Conservation (phyloP, 2,888 invertebrate species). For the Lottia scabra region DNA sequence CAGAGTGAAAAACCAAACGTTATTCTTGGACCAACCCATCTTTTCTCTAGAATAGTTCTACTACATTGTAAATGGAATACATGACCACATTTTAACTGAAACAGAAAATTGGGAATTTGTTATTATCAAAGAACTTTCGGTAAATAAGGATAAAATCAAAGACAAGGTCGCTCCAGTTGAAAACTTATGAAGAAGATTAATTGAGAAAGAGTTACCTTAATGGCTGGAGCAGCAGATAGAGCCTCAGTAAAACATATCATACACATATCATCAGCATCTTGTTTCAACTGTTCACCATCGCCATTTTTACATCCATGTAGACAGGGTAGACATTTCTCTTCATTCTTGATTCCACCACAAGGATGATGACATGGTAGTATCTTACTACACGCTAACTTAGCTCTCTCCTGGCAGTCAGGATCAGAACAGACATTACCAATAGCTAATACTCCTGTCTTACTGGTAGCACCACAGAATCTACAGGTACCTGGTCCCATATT, state of each 20-base stretch:
- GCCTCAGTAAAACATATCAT: conserved; percentile 99
- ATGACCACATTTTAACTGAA: conserved; percentile 90
- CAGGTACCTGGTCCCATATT: conserved; percentile 78
- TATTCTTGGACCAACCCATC: conserved; percentile 95
- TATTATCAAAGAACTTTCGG: too few relatives aligned
- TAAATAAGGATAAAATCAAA: too few relatives aligned
- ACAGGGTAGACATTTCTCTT: conserved; percentile 88
- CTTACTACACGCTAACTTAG: conserved; percentile 85
- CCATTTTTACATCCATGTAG: conserved; percentile 80
- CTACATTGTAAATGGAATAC: conserved; percentile 96
- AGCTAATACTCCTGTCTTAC: conserved; percentile 85
- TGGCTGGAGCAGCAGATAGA: conserved; percentile 92
- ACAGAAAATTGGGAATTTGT: conserved; percentile 15
- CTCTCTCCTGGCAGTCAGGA: conserved; percentile 86
- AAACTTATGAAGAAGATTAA: background rate
- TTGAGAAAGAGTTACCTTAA: conserved; percentile 73
- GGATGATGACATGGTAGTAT: conserved; percentile 88
- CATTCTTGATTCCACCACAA: conserved; percentile 93
- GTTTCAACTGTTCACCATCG: conserved; percentile 75
- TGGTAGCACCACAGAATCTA: conserved; percentile 88
- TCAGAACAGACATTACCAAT: conserved; percentile 94
- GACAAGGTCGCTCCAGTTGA: too few relatives aligned
- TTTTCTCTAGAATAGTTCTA: conserved; percentile 83
- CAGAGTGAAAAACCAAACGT: conserved; percentile 96
- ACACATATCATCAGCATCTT: conserved; percentile 99